Conservation (phyloP, 2,797 vertebrate genomes). For the Clarias platycephalus region DNA sequence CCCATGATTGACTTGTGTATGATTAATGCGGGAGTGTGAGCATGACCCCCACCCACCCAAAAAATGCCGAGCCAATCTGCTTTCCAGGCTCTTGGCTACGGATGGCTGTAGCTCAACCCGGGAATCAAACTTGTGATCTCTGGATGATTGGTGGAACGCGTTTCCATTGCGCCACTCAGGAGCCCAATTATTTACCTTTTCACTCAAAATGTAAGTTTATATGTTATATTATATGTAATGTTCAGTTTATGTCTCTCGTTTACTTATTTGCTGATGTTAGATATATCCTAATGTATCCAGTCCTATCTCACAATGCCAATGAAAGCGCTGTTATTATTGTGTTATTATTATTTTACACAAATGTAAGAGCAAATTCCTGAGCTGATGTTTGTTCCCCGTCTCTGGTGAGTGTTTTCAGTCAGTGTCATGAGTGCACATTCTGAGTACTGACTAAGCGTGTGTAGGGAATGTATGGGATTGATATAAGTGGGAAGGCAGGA, state of each 20-base stretch:
- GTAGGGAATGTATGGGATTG: neutral
- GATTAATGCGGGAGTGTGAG: too few species aligned
- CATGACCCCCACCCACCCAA: too few species aligned
- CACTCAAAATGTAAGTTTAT: neutral
- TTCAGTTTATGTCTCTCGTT: neutral
- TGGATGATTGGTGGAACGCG: too few species aligned
- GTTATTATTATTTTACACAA: neutral
- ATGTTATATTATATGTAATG: too few species aligned
- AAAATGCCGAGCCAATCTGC: too few species aligned
- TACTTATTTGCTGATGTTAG: neutral
- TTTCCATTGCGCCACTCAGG: too few species aligned
- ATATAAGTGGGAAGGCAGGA: neutral
- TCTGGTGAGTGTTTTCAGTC: neutral
- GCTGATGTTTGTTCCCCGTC: neutral
- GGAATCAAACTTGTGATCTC: too few species aligned
- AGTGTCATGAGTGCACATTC: neutral
- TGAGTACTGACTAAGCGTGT: neutral
- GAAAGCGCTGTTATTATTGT: neutral
- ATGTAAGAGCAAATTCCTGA: neutral
- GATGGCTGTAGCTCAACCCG: too few species aligned
- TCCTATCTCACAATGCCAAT: neutral
- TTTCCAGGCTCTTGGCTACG: too few species aligned
- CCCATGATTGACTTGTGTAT: too few species aligned
- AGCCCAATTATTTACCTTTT: neutral
- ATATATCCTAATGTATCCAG: neutral